These are phyloP conservation scores for Hydrolagus colliei DNA, from an alignment of 2,797 vertebrate species.

Conservation along the genomic window DNA sequence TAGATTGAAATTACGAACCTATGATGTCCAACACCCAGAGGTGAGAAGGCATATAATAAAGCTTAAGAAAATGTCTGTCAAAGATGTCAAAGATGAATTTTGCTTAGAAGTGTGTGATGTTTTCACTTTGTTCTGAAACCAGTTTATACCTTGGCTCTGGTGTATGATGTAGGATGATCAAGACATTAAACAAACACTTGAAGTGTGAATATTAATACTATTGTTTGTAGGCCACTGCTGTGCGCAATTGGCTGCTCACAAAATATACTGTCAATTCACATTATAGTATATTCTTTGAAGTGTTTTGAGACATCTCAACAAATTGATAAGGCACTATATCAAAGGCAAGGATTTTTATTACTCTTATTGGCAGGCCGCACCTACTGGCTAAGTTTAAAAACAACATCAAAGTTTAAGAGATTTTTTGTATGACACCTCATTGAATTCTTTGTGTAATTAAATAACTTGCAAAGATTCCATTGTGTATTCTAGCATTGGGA, in stretches of 20 bases:
- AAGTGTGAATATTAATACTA: too few species aligned
- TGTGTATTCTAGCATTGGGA: too few species aligned
- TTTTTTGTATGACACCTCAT: not conserved
- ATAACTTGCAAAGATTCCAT: too few species aligned
- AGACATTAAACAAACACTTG: too few species aligned
- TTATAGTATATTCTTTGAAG: not conserved
- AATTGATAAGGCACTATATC: not conserved
- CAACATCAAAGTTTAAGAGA: not conserved
- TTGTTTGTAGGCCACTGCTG: not conserved
- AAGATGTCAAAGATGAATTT: too few species aligned
- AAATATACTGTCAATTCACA: not conserved
- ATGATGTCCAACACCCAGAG: constrained; percentile 80
- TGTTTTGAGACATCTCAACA: not conserved
- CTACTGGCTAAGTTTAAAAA: too few species aligned
- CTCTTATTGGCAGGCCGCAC: not conserved
- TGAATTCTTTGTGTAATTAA: too few species aligned
- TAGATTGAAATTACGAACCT: constrained; percentile 81
- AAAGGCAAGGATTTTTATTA: not conserved
- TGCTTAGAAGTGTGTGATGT: too few species aligned
- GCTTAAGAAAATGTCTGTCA: too few species aligned
- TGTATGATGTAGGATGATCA: not conserved
- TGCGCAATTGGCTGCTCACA: not conserved
- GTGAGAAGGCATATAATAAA: constrained; percentile 47
- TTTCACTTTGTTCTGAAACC: not conserved
- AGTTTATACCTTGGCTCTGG: not conserved